Percentiles rank a stretch among this genome's conserved stretches.
phyloP scores from a whole-genome alignment of 2,888 invertebrate genomes.

The Pecten maximus region DNA sequence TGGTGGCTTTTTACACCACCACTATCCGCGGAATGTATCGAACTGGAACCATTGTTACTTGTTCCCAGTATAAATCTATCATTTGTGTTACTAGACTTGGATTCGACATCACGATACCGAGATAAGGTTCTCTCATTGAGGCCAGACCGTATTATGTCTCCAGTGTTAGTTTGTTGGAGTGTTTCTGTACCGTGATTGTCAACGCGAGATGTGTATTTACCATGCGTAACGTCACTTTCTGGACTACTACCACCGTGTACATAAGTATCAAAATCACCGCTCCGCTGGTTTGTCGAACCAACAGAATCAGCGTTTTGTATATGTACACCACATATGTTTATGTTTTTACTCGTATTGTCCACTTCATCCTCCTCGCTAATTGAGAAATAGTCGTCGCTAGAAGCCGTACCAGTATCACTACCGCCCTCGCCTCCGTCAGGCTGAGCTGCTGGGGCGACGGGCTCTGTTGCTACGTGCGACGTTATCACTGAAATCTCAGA shows the following conservation, averaged over 20 bases:
- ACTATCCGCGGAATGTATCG: conserved; percentile 20
- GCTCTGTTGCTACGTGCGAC: background rate
- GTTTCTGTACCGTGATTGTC: background rate
- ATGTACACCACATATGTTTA: background rate
- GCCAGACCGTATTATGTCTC: conserved; percentile 19
- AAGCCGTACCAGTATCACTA: conserved; percentile 37
- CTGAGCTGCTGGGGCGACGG: background rate
- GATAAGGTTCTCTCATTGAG: background rate
- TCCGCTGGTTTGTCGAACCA: background rate
- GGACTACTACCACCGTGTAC: background rate
- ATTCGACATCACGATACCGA: background rate
- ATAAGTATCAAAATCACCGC: background rate
- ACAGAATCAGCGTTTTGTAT: background rate
- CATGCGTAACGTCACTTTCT: background rate
- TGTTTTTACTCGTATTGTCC: background rate
- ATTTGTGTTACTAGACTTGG: conserved; percentile 19
- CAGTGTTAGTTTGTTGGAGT: conserved; percentile 19
- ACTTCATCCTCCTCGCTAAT: conserved; percentile 48
- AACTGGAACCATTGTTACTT: background rate
- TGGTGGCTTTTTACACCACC: conserved; percentile 25
- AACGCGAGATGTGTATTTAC: background rate
- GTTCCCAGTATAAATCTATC: conserved; percentile 14
- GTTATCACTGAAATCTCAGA: conserved; percentile 2
- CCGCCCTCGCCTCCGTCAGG: background rate
- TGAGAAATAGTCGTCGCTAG: conserved; percentile 54